Evolutionary conservation across 1,140 invertebrate genomes (phyloP), one percentile per base, ranked within the genome.

Genomic region (Plutomurus gul): DNA sequence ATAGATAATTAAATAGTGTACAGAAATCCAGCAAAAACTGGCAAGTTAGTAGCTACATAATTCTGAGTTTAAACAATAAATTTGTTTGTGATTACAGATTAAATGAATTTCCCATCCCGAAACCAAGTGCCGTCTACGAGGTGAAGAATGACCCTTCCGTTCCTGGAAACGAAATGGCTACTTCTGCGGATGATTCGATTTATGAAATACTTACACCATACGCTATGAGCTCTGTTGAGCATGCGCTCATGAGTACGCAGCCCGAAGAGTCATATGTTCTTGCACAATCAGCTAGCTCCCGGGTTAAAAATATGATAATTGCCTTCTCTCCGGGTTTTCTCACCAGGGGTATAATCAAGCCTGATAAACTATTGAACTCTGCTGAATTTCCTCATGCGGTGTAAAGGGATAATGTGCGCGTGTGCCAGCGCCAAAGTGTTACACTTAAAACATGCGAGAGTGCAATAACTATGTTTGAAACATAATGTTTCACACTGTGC

Each of bases 221-320:
- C 60, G 82, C 82, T 8, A 83, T 83, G 75, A 30, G 76, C 25
- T 76, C 80, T 25, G 80, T 83, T 36, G 82, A 83, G 56, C 80
- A 83, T 40, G 47, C 82, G 4, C 78, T 83, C 56, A 39, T 83
- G 65, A 78, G 46, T 33, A 40, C 77, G 11, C 46, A 49, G 16
- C 80, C 80, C 5, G 75, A 83, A 33, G 71, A 79, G 33, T 65
- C 77, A 20, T 83, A 83, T 56, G 80, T 83, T 11, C 46, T 83
- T 30, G 78, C 80, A 11, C 82, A 80, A 33, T 83, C 82, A 22
- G 71, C 80, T 11, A 80, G 80, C 40, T 83, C 82, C 11, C 20
- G 82, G 56, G 76, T 83, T 43, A 83, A 83, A 37, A 81, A 76
- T 72, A 81, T 83, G 82, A 79, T 83, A 75, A 79, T 81, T 70